These are phyloP conservation scores for Zaprionus taronus DNA, from an alignment of 1,140 invertebrate genomes.

Conservation along the genomic window DNA sequence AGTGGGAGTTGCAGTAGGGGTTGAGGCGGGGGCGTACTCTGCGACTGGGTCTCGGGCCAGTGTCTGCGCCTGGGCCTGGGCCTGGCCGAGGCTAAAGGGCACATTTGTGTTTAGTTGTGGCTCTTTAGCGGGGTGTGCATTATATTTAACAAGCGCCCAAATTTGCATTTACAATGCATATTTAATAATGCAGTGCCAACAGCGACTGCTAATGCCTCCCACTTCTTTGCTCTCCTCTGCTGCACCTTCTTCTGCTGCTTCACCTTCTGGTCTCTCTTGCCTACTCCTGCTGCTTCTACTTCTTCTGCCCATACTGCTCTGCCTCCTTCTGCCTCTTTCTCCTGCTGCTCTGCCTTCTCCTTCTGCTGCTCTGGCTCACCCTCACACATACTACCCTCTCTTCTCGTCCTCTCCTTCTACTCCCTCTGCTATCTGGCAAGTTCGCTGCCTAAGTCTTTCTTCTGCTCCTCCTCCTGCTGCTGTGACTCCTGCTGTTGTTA, in stretches of 20 bases:
- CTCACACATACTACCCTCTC: not conserved
- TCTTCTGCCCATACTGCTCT: not conserved
- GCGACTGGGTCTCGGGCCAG: not conserved
- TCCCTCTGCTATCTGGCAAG: not conserved
- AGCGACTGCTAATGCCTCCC: not conserved
- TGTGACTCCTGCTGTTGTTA: too few species aligned
- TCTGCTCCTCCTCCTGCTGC: slow-evolving; percentile 30
- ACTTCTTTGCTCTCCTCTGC: not conserved
- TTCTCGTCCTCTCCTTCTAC: not conserved
- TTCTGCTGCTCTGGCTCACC: not conserved
- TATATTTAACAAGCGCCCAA: slow-evolving; percentile 73
- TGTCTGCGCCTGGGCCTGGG: slow-evolving; percentile 10
- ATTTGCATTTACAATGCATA: slow-evolving; percentile 67
- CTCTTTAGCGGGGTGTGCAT: slow-evolving; percentile 57
- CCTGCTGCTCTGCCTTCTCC: not conserved
- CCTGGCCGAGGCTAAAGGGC: slow-evolving; percentile 77
- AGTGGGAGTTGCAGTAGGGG: slow-evolving; percentile 14
- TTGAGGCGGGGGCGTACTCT: slow-evolving; percentile 35
- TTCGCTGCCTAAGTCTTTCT: slow-evolving; percentile 70
- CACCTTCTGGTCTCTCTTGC: not conserved
- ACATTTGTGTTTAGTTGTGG: slow-evolving; percentile 60
- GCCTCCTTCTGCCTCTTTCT: not conserved
- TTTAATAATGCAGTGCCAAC: slow-evolving; percentile 59
- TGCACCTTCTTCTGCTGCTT: not conserved
- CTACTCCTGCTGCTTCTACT: not conserved